phyloP scores from a whole-genome alignment of 2,888 invertebrate species.

The Lasioglossum calceatum region DNA sequence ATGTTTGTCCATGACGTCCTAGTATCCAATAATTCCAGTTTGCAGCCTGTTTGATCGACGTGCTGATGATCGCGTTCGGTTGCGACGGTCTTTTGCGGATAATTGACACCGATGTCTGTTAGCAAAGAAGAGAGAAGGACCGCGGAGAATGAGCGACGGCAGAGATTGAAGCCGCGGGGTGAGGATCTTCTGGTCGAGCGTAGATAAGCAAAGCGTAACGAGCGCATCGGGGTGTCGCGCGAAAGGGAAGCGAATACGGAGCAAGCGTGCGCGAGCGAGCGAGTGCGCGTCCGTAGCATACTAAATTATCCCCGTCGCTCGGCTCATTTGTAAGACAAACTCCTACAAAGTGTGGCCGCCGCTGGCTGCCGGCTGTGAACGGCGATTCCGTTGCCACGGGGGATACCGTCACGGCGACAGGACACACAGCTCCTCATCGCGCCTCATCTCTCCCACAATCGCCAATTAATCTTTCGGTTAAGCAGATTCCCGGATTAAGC shows the following conservation, averaged over 20 bases:
- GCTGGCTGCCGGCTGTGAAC: slow-evolving; percentile 46
- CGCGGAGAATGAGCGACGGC: neutral
- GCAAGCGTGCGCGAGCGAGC: neutral
- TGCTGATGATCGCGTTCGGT: neutral
- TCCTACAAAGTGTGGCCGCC: slow-evolving; percentile 66
- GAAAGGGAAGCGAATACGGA: neutral
- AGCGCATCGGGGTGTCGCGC: slow-evolving; percentile 75
- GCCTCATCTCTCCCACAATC: slow-evolving; percentile 80
- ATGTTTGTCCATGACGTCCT: neutral
- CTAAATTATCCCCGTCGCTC: slow-evolving; percentile 83
- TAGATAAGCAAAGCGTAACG: slow-evolving; percentile 70
- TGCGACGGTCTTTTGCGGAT: neutral
- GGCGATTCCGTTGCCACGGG: slow-evolving; percentile 44
- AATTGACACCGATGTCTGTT: slow-evolving; percentile 1
- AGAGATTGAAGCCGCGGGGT: neutral
- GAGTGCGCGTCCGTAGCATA: slow-evolving; percentile 66
- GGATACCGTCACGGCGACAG: slow-evolving; percentile 33
- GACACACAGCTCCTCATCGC: slow-evolving; percentile 56
- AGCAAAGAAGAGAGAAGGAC: neutral
- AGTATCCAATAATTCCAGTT: neutral
- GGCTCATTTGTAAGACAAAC: slow-evolving; percentile 84
- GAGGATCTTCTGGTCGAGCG: neutral
- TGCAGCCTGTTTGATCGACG: neutral
- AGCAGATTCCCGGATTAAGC: slow-evolving; percentile 80
- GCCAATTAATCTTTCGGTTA: slow-evolving; percentile 81